Evolutionary conservation across 2,888 invertebrate genomes (phyloP).

Genomic region (Ischnura elegans): DNA sequence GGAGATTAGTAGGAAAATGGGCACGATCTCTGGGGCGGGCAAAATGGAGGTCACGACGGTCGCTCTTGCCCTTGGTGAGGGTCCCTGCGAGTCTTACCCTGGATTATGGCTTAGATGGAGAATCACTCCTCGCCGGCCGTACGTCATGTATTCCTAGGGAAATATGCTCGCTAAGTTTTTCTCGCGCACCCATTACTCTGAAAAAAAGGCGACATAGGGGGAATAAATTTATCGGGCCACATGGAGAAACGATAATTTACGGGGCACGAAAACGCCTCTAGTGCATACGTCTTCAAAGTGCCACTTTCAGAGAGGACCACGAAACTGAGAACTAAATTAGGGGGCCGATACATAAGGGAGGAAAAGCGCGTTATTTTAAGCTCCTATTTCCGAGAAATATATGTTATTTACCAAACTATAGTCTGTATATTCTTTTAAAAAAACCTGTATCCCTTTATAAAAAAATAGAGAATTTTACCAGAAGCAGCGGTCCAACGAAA

Average conservation of each 20-base stretch:
- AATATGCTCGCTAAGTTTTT: not conserved
- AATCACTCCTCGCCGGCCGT: not conserved
- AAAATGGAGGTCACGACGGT: constrained; percentile 18
- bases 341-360: not conserved
- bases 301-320: not conserved
- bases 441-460: no score
- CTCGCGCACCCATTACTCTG: not conserved
- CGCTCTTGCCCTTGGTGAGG: not conserved
- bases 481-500: no score
- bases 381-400: no score
- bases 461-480: no score
- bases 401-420: no score
- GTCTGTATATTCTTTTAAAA: no score
- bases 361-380: no score
- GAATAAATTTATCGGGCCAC: not conserved
- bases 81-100: not conserved
- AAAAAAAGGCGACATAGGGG: not conserved
- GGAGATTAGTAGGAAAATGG: not conserved
- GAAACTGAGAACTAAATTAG: not conserved
- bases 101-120: not conserved
- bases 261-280: not conserved
- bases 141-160: not conserved
- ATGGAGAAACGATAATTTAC: not conserved
- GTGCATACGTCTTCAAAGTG: not conserved
- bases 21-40: not conserved